Conservation (phyloP, 2,888 invertebrate genomes). For the Clivina fossor region DNA sequence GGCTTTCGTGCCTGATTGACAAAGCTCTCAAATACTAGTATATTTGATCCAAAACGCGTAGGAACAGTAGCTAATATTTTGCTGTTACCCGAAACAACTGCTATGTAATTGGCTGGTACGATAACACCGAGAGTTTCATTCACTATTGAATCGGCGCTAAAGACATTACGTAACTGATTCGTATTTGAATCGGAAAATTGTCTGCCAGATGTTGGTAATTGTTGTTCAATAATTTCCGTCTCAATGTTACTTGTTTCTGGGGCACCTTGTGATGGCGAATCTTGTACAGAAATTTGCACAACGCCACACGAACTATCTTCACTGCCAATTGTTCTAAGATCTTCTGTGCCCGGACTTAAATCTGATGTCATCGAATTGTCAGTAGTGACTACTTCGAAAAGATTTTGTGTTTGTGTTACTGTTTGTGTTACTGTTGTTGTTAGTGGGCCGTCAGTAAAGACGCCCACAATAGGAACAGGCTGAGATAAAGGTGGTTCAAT, state of each 20-base stretch:
- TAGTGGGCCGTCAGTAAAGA: slow-evolving; percentile 9
- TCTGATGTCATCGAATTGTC: slow-evolving; percentile 51
- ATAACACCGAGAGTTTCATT: slow-evolving; percentile 68
- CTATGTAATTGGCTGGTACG: slow-evolving; percentile 73
- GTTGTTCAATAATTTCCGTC: slow-evolving; percentile 24
- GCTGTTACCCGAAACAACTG: slow-evolving; percentile 71
- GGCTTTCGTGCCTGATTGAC: slow-evolving; percentile 66
- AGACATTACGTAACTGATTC: slow-evolving; percentile 58
- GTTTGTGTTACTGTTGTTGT: slow-evolving; percentile 37
- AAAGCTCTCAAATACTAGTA: slow-evolving; percentile 66
- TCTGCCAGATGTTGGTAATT: slow-evolving; percentile 19
- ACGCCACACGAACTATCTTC: slow-evolving; percentile 76
- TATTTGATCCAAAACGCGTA: slow-evolving; percentile 61
- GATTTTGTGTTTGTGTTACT: slow-evolving; percentile 34
- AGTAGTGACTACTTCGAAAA: slow-evolving; percentile 22
- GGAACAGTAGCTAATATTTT: slow-evolving; percentile 58
- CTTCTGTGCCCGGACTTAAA: slow-evolving; percentile 64
- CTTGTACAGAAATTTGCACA: slow-evolving; percentile 58
- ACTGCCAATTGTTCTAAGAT: slow-evolving; percentile 71
- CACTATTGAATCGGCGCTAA: slow-evolving; percentile 60
- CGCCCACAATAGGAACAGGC: slow-evolving; percentile 35
- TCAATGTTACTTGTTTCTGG: slow-evolving; percentile 50
- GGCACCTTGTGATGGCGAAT: slow-evolving; percentile 60
- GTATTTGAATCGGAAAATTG: slow-evolving; percentile 38
- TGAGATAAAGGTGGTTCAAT: slow-evolving; percentile 50